A percentile compares a stretch with the other conserved stretches of the same genome.
These are phyloP conservation scores for Argyrosomus japonicus DNA, from an alignment of 2,113 vertebrate species.

Conservation along the genomic window DNA sequence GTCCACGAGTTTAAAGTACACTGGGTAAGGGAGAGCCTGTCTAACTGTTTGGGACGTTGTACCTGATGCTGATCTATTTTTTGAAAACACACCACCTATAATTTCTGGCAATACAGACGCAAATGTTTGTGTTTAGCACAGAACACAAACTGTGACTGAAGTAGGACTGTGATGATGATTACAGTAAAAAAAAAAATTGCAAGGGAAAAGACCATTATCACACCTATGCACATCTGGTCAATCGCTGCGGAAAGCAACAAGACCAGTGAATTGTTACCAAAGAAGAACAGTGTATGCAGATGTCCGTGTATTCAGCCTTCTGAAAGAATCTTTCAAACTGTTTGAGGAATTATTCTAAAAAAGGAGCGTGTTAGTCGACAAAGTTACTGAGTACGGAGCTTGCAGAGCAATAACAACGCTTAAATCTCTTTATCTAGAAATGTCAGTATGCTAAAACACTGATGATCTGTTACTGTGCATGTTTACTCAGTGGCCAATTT, in stretches of 20 bases:
- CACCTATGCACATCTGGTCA: neutral
- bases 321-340: neutral
- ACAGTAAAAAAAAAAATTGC: neutral
- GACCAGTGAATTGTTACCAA: neutral
- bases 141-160: neutral
- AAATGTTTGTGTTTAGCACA: neutral
- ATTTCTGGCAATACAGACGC: neutral
- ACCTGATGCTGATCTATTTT: neutral
- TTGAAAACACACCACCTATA: neutral
- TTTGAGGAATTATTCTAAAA: neutral
- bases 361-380: neutral
- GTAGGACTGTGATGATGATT: neutral
- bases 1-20: neutral
- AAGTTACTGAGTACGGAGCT: neutral
- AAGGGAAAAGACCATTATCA: neutral
- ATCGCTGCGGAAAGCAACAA: neutral
- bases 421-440: no score
- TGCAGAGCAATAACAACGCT: neutral
- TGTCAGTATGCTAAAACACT: no score
- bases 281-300: neutral
- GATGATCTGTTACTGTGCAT: neutral
- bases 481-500: neutral
- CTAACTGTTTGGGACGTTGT: neutral
- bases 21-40: neutral
- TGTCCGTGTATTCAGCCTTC: neutral